phyloP scores from a whole-genome alignment of 2,797 vertebrate genomes.

The Todus mexicanus region DNA sequence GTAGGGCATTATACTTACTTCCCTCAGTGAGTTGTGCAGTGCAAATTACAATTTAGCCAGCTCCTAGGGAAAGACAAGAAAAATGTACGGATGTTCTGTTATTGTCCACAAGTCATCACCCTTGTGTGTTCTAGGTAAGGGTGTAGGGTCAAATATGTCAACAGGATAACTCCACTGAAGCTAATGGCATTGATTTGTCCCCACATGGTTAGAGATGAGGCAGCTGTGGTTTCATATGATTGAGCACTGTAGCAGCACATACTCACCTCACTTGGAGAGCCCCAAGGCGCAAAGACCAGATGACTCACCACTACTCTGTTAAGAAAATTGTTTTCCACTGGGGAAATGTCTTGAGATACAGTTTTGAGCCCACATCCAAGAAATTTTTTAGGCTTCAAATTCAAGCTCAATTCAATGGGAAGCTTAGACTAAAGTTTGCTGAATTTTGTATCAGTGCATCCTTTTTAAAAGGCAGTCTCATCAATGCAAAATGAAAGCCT shows the following conservation, averaged over 20 bases:
- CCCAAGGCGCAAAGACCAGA: background rate
- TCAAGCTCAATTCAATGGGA: background rate
- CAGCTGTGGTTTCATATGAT: slow-evolving; percentile 29
- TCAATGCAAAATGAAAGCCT: background rate
- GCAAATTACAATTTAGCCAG: background rate
- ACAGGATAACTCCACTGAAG: slow-evolving; percentile 6
- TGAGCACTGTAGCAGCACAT: slow-evolving; percentile 11
- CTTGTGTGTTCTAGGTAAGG: background rate
- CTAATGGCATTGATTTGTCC: slow-evolving; percentile 47
- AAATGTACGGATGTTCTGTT: background rate
- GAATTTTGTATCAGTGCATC: background rate
- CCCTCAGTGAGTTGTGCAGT: background rate
- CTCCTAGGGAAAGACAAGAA: background rate
- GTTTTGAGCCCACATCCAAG: slow-evolving; percentile 15
- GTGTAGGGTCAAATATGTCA: slow-evolving; percentile 18
- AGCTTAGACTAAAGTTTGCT: background rate
- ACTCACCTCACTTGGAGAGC: slow-evolving; percentile 18
- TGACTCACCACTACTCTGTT: slow-evolving; percentile 35
- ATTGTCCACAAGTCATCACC: background rate
- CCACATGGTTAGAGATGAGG: slow-evolving; percentile 11
- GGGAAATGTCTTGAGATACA: background rate
- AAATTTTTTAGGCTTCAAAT: background rate
- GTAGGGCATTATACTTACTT: background rate
- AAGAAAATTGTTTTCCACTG: slow-evolving; percentile 17
- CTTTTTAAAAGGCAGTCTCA: background rate